Base-by-base conservation (phyloP, 2,113 vertebrate species). In the Perca schrenkii region DNA sequence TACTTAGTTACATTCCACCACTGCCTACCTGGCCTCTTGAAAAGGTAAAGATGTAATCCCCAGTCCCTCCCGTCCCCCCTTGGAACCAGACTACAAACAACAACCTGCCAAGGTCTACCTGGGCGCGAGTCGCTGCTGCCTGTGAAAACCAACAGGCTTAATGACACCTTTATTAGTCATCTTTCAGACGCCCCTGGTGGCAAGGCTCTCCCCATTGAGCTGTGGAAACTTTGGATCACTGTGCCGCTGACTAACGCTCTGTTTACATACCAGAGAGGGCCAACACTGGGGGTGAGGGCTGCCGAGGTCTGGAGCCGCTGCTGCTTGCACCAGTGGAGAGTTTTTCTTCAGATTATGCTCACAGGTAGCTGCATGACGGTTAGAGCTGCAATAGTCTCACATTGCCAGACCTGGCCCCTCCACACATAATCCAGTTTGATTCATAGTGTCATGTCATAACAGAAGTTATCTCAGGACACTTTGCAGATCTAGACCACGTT, bases 201-300 rank as follows among this genome's bases (percentile, higher is more conserved):
- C 82, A 57, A 68, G 31, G 76, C 75, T 85, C 85, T 80, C 89
- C 86, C 86, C 81, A 81, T 82, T 70, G 79, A 91, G 84, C 84
- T 67, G 74, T 95, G 94, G 94, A 95, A 95, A 95, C 79, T 94
- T 46, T 87, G 91, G 90, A 91, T 95, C 93, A 94, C 89, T 74
- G 77, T 82, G 77, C 87, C 77, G 78, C 84, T 90, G 89, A 86
- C 89, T 78, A 80, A 86, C 60, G 31, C 82, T 10, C 62, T 93
- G 94, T 93, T 93, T 93, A 89, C 91, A 90, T 92, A 90, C 89
- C 90, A 88, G 66, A 86, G 88, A 78, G 75, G 77, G 82, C 83
- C 86, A 80, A 64, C 83, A 46, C 74, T 66, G 56, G 85, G 54
- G 81, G 79, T 34, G 34, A 34, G 34, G 34, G 34, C 34, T 6